A percentile compares a stretch with the other conserved stretches of the same genome.
These are phyloP conservation scores for Xyliphius kryptos DNA, from an alignment of 2,113 vertebrate species.

Conservation along the genomic window DNA sequence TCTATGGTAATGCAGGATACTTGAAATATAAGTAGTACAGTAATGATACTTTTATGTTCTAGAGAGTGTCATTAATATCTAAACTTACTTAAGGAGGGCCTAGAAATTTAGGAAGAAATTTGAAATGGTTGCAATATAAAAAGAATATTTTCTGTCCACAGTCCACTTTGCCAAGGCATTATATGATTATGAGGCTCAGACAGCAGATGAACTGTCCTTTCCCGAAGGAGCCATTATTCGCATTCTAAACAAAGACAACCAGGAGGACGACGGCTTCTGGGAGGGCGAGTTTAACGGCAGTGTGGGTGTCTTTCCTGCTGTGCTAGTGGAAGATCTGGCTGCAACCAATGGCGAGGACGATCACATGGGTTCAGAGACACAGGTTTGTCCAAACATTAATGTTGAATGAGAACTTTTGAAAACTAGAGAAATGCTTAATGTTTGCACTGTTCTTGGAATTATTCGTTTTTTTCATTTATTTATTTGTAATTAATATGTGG, in stretches of 20 bases:
- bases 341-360: constrained; percentile 76
- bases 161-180: constrained; percentile 88
- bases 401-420: no score
- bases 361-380: constrained; percentile 63
- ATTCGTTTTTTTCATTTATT: no score
- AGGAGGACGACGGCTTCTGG: constrained; percentile 97
- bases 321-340: constrained; percentile 85
- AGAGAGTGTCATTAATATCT: no score
- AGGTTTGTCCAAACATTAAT: constrained; percentile 53
- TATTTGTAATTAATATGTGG: no score
- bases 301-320: constrained; percentile 88
- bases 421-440: no score
- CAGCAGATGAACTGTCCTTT: constrained; percentile 90
- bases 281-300: constrained; percentile 89
- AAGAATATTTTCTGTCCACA: constrained; percentile 41
- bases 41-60: no score
- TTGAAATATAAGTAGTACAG: no score
- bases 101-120: no score
- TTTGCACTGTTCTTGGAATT: no score
- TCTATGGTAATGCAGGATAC: no score
- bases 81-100: no score
- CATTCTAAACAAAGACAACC: constrained; percentile 90
- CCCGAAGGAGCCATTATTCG: constrained; percentile 90
- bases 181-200: constrained; percentile 96
- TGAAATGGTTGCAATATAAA: no score